Conservation (phyloP, 1,140 invertebrate genomes). For the Coptotermes formosanus region DNA sequence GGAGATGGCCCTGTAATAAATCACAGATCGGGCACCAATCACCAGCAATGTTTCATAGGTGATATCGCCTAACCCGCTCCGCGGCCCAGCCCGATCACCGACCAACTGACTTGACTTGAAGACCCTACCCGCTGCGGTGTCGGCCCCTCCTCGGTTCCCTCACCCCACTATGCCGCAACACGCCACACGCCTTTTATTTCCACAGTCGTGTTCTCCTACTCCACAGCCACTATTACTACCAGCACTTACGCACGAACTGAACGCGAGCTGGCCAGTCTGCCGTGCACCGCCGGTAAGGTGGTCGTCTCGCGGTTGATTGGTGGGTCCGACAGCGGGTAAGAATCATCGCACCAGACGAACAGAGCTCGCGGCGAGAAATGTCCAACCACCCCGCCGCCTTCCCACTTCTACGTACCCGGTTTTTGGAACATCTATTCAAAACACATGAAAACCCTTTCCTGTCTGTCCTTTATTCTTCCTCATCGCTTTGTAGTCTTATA, state of each 20-base stretch:
- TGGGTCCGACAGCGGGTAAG: neutral
- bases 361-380: neutral
- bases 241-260: neutral
- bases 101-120: slow-evolving; percentile 13
- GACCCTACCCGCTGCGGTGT: neutral
- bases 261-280: neutral
- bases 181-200: neutral
- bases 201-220: slow-evolving; percentile 1
- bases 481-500: neutral
- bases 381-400: neutral
- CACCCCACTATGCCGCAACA: neutral
- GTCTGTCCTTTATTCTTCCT: neutral
- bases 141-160: neutral
- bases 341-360: neutral
- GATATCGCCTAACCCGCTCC: neutral
- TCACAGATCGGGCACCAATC: neutral
- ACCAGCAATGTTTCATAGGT: neutral
- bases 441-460: slow-evolving; percentile 1
- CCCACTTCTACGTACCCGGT: neutral
- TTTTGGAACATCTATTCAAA: neutral
- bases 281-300: too few relatives aligned
- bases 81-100: neutral
- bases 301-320: neutral
- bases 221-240: slow-evolving; percentile 10
- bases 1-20: neutral